Conservation (phyloP, 2,888 invertebrate genomes). For the Protonemura montana region DNA sequence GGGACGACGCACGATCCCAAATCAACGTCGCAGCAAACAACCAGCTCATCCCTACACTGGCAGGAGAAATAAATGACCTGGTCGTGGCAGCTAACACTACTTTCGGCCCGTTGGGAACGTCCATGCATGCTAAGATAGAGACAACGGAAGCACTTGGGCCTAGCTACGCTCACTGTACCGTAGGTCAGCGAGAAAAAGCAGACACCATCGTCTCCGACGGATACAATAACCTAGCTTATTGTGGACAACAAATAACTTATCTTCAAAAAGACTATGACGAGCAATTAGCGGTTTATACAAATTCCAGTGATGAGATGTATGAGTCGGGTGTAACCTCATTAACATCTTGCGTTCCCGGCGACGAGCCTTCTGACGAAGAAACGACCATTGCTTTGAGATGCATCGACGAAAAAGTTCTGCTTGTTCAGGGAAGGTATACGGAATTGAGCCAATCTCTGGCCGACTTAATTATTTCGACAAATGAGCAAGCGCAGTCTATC, state of each 20-base stretch:
- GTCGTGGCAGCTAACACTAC: neutral
- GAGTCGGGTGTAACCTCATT: neutral
- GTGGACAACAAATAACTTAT: neutral
- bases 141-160: neutral
- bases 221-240: neutral
- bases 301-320: neutral
- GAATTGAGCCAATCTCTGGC: neutral
- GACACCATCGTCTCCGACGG: neutral
- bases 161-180: neutral
- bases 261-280: neutral
- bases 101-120: neutral
- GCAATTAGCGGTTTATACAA: neutral
- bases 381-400: neutral
- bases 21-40: neutral
- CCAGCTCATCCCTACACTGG: neutral
- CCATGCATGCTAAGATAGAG: neutral
- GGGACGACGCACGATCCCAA: neutral
- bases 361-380: neutral
- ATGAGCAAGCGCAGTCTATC: neutral
- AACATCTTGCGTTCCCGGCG: neutral
- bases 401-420: neutral
- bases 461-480: neutral
- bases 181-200: conserved; percentile 8
- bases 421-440: neutral
- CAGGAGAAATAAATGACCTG: neutral